These are phyloP conservation scores for Salvelinus fontinalis DNA, from an alignment of 2,113 vertebrate species.

Conservation along the genomic window DNA sequence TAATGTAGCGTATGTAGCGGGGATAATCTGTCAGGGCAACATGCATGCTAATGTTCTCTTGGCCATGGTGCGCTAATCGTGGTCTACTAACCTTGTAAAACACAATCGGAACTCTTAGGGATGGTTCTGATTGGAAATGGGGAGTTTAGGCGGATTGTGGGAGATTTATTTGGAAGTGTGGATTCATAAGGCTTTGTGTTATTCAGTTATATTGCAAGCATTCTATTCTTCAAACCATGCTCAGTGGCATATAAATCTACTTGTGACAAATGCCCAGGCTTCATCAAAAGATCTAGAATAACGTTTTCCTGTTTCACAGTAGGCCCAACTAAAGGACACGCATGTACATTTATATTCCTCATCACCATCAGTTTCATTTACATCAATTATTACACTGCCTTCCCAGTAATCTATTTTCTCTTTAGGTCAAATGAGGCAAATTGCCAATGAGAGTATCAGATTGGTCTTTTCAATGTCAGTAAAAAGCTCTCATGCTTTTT, in stretches of 20 bases:
- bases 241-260: background rate
- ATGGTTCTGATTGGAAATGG: background rate
- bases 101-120: background rate
- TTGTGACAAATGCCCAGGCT: background rate
- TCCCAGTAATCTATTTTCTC: conserved; percentile 3
- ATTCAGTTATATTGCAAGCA: background rate
- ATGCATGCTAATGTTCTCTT: conserved; percentile 71
- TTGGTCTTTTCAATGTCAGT: conserved; percentile 54
- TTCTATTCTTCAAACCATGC: background rate
- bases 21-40: conserved; percentile 72
- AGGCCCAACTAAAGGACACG: conserved; percentile 24
- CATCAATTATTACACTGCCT: conserved; percentile 14
- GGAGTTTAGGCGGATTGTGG: background rate
- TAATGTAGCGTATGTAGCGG: conserved; percentile 71
- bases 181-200: background rate
- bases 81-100: conserved; percentile 30
- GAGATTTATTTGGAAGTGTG: background rate
- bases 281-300: background rate
- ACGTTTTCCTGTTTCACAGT: too few species aligned
- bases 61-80: conserved; percentile 62
- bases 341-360: conserved; percentile 18
- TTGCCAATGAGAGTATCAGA: conserved; percentile 52
- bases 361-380: background rate
- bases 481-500: conserved; percentile 51
- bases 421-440: conserved; percentile 42